Percentiles rank a stretch among this genome's conserved stretches.
Conservation (phyloP, 2,888 invertebrate species). For the Harpalus rubripes region DNA sequence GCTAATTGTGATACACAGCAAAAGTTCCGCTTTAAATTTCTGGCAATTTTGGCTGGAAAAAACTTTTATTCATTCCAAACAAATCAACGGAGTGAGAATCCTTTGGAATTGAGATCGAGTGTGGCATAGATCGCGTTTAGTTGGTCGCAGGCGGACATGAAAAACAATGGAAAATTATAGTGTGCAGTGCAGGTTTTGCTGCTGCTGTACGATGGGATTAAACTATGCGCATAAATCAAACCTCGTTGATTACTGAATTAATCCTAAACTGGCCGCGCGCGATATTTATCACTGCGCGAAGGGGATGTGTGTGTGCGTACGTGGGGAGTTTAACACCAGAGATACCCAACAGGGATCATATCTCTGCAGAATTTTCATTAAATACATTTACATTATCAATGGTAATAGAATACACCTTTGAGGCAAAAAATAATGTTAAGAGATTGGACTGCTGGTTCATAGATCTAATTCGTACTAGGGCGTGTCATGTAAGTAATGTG, state of each 20-base stretch:
- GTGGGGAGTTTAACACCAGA: not conserved
- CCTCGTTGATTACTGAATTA: conserved; percentile 62
- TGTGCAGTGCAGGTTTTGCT: conserved; percentile 25
- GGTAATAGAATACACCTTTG: no score
- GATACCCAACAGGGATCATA: not conserved
- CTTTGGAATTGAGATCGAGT: conserved; percentile 25
- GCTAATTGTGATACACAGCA: not conserved
- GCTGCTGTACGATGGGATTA: conserved; percentile 45
- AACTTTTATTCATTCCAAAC: conserved; percentile 30
- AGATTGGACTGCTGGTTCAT: no score
- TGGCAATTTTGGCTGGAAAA: not conserved
- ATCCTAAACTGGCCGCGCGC: conserved; percentile 61
- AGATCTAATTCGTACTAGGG: no score
- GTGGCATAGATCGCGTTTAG: conserved; percentile 9
- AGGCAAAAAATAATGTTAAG: no score
- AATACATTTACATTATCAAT: no score
- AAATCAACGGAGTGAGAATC: conserved; percentile 8
- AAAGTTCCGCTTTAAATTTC: conserved; percentile 2
- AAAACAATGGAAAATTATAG: conserved; percentile 52
- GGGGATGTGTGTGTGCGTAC: not conserved
- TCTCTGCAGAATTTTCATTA: no score
- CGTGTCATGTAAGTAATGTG: no score
- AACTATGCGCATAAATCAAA: conserved; percentile 58
- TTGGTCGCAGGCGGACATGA: conserved; percentile 16
- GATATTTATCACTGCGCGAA: conserved; percentile 43